Conservation (phyloP, 2,888 invertebrate genomes). For the Ormyrus pomaceus region DNA sequence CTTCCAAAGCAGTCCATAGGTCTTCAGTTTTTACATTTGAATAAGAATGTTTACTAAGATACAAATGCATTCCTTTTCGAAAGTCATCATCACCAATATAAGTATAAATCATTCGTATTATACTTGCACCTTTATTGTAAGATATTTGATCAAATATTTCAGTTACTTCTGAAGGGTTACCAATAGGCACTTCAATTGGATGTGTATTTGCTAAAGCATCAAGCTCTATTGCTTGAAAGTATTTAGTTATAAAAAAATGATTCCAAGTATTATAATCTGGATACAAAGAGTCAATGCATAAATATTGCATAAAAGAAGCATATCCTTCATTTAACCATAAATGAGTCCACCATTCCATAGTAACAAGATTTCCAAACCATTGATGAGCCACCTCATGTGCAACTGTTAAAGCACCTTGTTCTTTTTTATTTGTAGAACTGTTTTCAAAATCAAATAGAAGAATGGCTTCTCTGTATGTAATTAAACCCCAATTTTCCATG, state of each 20-base stretch:
- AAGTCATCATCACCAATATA: constrained; percentile 96
- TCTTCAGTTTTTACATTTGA: constrained; percentile 95
- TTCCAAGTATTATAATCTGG: constrained; percentile 93
- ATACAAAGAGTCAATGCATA: constrained; percentile 94
- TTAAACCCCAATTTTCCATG: constrained; percentile 98
- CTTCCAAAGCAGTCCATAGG: constrained; percentile 92
- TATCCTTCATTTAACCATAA: constrained; percentile 88
- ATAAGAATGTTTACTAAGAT: constrained; percentile 89
- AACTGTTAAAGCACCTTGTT: constrained; percentile 91
- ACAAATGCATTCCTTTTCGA: constrained; percentile 93
- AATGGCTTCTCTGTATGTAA: constrained; percentile 86
- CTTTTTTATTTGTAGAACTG: constrained; percentile 89
- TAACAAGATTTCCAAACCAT: constrained; percentile 98
- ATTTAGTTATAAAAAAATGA: constrained; percentile 75
- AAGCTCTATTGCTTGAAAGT: constrained; percentile 89
- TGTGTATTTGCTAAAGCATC: constrained; percentile 95
- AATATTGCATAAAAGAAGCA: constrained; percentile 93
- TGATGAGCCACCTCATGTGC: constrained; percentile 97
- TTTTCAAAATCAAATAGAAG: constrained; percentile 93
- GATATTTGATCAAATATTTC: constrained; percentile 90
- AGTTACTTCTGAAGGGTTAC: constrained; percentile 82
- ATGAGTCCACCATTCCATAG: constrained; percentile 99
- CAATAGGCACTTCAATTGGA: constrained; percentile 93
- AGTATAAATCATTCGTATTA: constrained; percentile 94
- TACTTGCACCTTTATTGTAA: constrained; percentile 96